Conservation (phyloP, 2,113 vertebrate genomes). For the Dryoscopus gambensis region DNA sequence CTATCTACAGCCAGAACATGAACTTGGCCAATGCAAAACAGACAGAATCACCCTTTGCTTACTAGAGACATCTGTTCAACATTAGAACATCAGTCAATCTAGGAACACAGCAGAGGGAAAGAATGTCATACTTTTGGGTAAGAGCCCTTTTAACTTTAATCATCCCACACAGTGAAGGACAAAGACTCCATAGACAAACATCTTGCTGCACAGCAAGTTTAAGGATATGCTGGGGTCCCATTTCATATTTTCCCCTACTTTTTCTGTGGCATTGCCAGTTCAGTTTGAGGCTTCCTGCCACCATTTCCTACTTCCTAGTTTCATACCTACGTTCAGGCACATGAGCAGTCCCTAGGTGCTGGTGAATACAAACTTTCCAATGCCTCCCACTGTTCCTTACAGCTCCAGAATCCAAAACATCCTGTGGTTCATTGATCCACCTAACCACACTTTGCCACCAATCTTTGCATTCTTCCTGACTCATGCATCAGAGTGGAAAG, state of each 20-base stretch:
- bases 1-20: not conserved
- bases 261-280: not conserved
- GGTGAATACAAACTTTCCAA: not conserved
- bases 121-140: not conserved
- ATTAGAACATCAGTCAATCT: not conserved
- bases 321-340: not conserved
- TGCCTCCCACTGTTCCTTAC: not conserved
- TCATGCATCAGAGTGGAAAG: constrained; percentile 30
- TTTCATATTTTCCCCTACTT: not conserved
- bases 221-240: not conserved
- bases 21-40: not conserved
- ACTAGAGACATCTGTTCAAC: not conserved
- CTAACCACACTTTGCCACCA: constrained; percentile 38
- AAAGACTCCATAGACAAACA: not conserved
- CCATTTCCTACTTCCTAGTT: not conserved
- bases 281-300: not conserved
- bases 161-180: not conserved
- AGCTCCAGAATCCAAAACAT: constrained; percentile 62
- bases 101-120: not conserved
- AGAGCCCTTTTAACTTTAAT: not conserved
- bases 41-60: not conserved
- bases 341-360: not conserved
- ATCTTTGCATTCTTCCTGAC: constrained; percentile 38
- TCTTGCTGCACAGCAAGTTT: not conserved
- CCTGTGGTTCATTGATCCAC: constrained; percentile 63